Percentiles rank a stretch among this genome's conserved stretches.
These are phyloP conservation scores for Epinotia nisella DNA, from an alignment of 2,888 invertebrate genomes.

Conservation along the genomic window DNA sequence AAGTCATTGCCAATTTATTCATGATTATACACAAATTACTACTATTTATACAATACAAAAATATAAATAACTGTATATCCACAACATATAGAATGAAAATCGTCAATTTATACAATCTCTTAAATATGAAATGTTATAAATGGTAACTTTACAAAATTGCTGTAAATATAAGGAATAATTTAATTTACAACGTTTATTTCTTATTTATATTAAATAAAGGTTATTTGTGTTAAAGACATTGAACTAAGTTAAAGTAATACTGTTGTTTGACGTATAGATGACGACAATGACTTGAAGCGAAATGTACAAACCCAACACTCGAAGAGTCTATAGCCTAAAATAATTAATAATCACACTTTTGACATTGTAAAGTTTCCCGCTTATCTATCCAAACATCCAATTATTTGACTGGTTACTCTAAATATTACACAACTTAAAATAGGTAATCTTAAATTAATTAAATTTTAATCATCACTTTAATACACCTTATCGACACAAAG, in stretches of 20 bases:
- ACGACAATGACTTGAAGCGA: conserved; percentile 79
- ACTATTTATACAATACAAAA: conserved; percentile 43
- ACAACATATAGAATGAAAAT: conserved; percentile 36
- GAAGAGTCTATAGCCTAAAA: conserved; percentile 74
- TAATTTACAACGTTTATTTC: conserved; percentile 14
- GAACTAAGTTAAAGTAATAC: conserved; percentile 3
- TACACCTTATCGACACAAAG: conserved; percentile 77
- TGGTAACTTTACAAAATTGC: conserved; percentile 42
- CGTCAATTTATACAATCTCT: conserved; percentile 36
- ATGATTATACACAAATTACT: conserved; percentile 45
- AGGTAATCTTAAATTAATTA: conserved; percentile 68
- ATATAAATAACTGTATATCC: conserved; percentile 41
- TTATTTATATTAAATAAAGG: conserved; percentile 9
- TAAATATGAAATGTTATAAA: conserved; percentile 31
- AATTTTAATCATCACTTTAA: conserved; percentile 75
- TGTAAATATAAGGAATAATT: conserved; percentile 24
- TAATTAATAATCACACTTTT: conserved; percentile 82
- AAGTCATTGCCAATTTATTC: conserved; percentile 79
- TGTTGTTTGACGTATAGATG: conserved; percentile 23
- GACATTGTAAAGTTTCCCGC: conserved; percentile 83
- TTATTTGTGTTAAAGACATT: conserved; percentile 9
- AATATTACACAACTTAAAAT: conserved; percentile 76
- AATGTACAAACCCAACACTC: conserved; percentile 76
- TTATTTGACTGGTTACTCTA: conserved; percentile 77
- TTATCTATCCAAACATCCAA: conserved; percentile 80